A percentile compares a stretch with the other conserved stretches of the same genome.
Evolutionary conservation across 2,797 vertebrate genomes (phyloP).

Genomic region (Limosa lapponica): DNA sequence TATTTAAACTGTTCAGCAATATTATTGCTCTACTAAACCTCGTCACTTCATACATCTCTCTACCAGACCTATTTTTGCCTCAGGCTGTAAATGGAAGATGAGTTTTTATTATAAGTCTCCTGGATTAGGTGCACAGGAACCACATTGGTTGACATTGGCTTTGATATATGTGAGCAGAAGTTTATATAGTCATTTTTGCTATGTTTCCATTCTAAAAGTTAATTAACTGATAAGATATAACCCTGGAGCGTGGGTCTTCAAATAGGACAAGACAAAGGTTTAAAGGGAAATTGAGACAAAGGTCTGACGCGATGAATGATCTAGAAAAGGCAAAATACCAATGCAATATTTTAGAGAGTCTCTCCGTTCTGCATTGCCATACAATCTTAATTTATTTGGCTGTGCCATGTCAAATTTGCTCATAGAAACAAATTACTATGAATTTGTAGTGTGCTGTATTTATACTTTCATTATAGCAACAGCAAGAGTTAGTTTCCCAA

Average conservation of each 20-base stretch:
- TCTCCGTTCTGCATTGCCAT: background rate
- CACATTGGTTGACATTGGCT: slow-evolving; percentile 4
- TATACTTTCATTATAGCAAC: slow-evolving; percentile 28
- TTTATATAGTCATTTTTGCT: slow-evolving; percentile 51
- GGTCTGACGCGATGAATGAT: background rate
- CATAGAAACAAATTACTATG: slow-evolving; percentile 17
- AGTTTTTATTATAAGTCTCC: slow-evolving; percentile 29
- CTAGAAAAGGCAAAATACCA: slow-evolving; percentile 14
- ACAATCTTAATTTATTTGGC: slow-evolving; percentile 23
- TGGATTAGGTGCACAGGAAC: slow-evolving; percentile 36
- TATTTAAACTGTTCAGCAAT: slow-evolving; percentile 1
- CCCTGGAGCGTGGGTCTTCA: slow-evolving; percentile 22
- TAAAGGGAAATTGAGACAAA: slow-evolving; percentile 41
- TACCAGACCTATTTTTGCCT: slow-evolving; percentile 6
- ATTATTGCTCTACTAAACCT: slow-evolving; percentile 19
- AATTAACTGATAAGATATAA: slow-evolving; percentile 66
- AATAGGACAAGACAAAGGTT: slow-evolving; percentile 39
- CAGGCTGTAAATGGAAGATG: slow-evolving; percentile 29
- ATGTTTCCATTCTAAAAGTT: slow-evolving; percentile 53
- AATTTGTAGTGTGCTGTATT: slow-evolving; percentile 34
- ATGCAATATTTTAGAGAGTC: background rate
- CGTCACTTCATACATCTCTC: background rate
- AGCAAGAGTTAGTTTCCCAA: slow-evolving; percentile 47
- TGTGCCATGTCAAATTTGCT: background rate
- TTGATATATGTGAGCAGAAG: slow-evolving; percentile 28